phyloP scores from a whole-genome alignment of 2,888 invertebrate genomes.

The Anthophora plumipes region DNA sequence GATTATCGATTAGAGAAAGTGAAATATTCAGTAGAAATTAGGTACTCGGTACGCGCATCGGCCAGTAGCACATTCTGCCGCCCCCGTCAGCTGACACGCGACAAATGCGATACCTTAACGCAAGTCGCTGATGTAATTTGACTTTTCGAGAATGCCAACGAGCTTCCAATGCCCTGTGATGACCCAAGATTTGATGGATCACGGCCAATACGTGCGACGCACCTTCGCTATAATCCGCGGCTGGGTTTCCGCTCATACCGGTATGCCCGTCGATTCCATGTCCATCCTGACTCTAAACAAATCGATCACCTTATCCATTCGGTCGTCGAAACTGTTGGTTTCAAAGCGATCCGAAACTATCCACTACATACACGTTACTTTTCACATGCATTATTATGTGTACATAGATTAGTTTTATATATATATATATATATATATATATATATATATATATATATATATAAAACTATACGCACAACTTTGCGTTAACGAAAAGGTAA shows the following conservation, averaged over 20 bases:
- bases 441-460: no score
- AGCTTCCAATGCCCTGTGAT: constrained; percentile 96
- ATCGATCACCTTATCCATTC: constrained; percentile 28
- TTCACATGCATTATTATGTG: constrained; percentile 12
- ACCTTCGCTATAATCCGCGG: constrained; percentile 98
- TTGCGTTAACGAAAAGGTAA: not conserved
- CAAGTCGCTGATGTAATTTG: constrained; percentile 96
- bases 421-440: no score
- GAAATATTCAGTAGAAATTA: no score
- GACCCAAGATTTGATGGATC: constrained; percentile 97
- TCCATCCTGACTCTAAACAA: constrained; percentile 81
- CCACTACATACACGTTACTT: not conserved
- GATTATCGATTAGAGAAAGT: not conserved
- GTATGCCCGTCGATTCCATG: constrained; percentile 86
- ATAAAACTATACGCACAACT: not conserved
- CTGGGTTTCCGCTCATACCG: constrained; percentile 92
- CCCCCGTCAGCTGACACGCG: not conserved
- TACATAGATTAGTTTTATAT: not conserved
- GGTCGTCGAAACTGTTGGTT: not conserved
- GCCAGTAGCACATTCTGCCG: no score
- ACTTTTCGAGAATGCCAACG: constrained; percentile 98
- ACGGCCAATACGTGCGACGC: constrained; percentile 98
- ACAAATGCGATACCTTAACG: constrained; percentile 86
- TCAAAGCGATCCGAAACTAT: not conserved
- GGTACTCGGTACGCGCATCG: no score